Conservation (phyloP, 2,888 invertebrate genomes). For the Hipparchia sbordonii region DNA sequence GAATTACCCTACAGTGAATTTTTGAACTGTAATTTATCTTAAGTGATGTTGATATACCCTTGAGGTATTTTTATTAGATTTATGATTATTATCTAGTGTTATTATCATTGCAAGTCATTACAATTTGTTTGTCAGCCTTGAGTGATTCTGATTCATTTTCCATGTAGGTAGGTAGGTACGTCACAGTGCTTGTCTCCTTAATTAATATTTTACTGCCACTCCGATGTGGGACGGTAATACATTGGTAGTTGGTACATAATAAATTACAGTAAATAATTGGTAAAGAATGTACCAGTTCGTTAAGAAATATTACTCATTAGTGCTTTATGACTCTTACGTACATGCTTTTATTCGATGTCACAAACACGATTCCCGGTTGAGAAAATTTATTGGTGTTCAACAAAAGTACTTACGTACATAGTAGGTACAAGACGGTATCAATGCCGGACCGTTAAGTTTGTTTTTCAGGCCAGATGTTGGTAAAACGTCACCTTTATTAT, state of each 20-base stretch:
- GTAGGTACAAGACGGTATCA: neutral
- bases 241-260: slow-evolving; percentile 25
- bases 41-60: too few relatives aligned
- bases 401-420: neutral
- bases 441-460: neutral
- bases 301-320: slow-evolving; percentile 37
- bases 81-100: too few relatives aligned
- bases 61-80: too few relatives aligned
- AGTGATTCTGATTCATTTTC: neutral
- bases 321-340: slow-evolving; percentile 26
- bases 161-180: too few relatives aligned
- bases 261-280: slow-evolving; percentile 37
- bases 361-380: slow-evolving; percentile 2
- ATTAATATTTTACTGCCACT: slow-evolving; percentile 32
- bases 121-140: neutral
- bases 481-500: neutral
- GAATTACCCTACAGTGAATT: too few relatives aligned
- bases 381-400: neutral
- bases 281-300: slow-evolving; percentile 31
- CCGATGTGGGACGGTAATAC: slow-evolving; percentile 30
- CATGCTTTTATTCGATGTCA: slow-evolving; percentile 7
- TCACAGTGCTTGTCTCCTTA: slow-evolving; percentile 5
- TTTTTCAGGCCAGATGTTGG: neutral
- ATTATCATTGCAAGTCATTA: neutral
- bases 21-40: too few relatives aligned